phyloP scores from a whole-genome alignment of 2,888 invertebrate genomes.

The Sphaerolaimus hirsutus region DNA sequence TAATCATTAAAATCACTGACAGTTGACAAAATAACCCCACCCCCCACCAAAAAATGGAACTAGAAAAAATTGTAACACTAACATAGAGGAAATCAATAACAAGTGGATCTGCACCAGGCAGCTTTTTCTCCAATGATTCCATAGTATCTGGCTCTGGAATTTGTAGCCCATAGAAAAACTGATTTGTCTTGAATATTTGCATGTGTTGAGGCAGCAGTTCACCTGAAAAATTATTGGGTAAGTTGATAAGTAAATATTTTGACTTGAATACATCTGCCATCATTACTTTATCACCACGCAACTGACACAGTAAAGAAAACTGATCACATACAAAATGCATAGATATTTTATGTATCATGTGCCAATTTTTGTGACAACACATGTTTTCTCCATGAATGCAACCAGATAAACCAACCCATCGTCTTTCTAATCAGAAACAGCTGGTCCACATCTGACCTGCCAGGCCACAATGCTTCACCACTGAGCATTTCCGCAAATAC shows the following conservation, averaged over 20 bases:
- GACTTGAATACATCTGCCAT: too few species aligned
- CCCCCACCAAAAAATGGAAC: too few species aligned
- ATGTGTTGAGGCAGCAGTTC: constrained; percentile 76
- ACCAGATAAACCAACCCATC: constrained; percentile 35
- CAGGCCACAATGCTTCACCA: constrained; percentile 64
- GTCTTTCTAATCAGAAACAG: constrained; percentile 79
- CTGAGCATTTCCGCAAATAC: constrained; percentile 34
- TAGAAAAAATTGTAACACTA: too few species aligned
- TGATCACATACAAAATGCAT: too few species aligned
- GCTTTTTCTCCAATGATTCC: constrained; percentile 58
- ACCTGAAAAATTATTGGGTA: constrained; percentile 36
- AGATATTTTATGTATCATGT: too few species aligned
- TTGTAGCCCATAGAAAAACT: constrained; percentile 71
- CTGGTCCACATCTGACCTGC: constrained; percentile 93
- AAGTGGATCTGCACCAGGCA: constrained; percentile 46
- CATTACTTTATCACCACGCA: too few species aligned
- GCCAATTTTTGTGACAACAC: neutral
- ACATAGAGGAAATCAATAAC: constrained; percentile 65
- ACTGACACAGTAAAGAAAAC: too few species aligned
- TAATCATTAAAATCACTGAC: too few species aligned
- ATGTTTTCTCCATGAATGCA: too few species aligned
- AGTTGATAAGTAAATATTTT: neutral
- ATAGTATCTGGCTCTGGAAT: constrained; percentile 63
- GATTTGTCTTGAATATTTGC: constrained; percentile 80
- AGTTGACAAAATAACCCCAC: too few species aligned